Conservation (phyloP, 2,797 vertebrate species). For the Sphenopsis melanotis region DNA sequence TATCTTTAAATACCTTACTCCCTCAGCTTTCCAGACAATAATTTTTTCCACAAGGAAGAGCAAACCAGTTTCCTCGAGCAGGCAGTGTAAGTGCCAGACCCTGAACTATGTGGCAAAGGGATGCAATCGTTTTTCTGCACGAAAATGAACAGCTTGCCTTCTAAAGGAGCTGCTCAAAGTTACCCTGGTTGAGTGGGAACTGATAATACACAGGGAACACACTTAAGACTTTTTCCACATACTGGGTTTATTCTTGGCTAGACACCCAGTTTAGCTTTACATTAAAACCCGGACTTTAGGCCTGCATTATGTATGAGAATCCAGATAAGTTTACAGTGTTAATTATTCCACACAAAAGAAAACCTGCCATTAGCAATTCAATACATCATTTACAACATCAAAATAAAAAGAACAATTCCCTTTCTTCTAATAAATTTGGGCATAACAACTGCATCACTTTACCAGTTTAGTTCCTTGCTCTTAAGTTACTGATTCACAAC, state of each 20-base stretch:
- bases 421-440: constrained; percentile 13
- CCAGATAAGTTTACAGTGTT: constrained; percentile 60
- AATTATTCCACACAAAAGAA: constrained; percentile 59
- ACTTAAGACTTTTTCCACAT: constrained; percentile 44
- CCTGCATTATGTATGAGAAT: constrained; percentile 63
- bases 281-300: constrained; percentile 21
- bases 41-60: background rate
- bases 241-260: constrained; percentile 29
- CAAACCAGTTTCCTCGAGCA: background rate
- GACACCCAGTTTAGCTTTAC: constrained; percentile 32
- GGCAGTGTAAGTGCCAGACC: background rate
- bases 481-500: background rate
- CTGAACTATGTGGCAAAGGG: background rate
- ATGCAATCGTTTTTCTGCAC: background rate
- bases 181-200: background rate
- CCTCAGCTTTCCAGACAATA: background rate
- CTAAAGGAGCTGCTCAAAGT: background rate
- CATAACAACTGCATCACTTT: background rate
- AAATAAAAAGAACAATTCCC: background rate
- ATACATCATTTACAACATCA: constrained; percentile 4
- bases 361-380: constrained; percentile 52
- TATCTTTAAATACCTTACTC: background rate
- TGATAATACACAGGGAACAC: background rate
- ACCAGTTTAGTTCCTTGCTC: background rate
- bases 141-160: background rate